These are phyloP conservation scores for Tetanocera ferruginea DNA, from an alignment of 2,888 invertebrate genomes.

Conservation along the genomic window DNA sequence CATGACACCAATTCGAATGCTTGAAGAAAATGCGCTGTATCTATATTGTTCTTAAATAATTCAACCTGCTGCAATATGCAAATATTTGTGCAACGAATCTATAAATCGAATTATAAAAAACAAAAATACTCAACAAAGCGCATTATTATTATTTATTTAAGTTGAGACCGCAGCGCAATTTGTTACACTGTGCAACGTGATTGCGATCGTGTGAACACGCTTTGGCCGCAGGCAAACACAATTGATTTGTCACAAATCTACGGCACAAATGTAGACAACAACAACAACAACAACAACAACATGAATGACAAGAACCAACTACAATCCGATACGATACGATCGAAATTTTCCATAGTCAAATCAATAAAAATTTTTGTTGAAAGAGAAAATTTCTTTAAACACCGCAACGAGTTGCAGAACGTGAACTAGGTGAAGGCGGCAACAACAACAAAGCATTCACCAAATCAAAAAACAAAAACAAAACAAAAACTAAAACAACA, in stretches of 20 bases:
- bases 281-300: background rate
- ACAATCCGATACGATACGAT: conserved; percentile 42
- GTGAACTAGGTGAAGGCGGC: conserved; percentile 42
- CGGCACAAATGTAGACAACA: background rate
- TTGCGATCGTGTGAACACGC: conserved; percentile 50
- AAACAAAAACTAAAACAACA: conserved; percentile 7
- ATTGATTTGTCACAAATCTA: conserved; percentile 65
- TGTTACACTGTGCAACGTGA: conserved; percentile 41
- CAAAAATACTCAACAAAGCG: conserved; percentile 1
- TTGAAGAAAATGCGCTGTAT: background rate
- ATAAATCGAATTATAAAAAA: conserved; percentile 10
- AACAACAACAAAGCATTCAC: conserved; percentile 5
- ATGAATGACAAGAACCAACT: background rate
- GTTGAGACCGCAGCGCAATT: conserved; percentile 6
- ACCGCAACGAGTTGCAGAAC: conserved; percentile 36
- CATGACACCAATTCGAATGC: no score
- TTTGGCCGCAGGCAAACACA: conserved; percentile 55
- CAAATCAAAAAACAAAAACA: background rate
- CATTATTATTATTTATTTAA: conserved; percentile 28
- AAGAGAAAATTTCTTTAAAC: background rate
- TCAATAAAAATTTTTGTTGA: conserved; percentile 39
- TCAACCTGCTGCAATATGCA: conserved; percentile 10
- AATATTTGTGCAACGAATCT: conserved; percentile 35
- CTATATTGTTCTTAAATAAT: background rate
- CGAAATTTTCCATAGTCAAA: conserved; percentile 46